phyloP scores from a whole-genome alignment of 2,888 invertebrate species.

The Ophioninae sp. region DNA sequence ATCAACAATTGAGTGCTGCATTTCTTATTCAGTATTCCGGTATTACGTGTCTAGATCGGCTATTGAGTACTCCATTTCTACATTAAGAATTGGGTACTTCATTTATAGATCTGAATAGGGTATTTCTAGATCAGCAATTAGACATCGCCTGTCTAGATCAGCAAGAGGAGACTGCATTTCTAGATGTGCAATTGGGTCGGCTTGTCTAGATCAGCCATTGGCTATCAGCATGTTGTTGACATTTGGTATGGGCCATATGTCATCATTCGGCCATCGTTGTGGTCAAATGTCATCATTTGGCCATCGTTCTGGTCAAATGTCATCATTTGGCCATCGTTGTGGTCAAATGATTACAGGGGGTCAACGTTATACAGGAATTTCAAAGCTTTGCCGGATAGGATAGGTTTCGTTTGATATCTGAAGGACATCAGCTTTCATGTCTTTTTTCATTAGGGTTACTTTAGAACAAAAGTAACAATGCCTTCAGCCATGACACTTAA shows the following conservation, averaged over 20 bases:
- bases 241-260: not conserved
- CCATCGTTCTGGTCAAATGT: too few relatives aligned
- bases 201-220: not conserved
- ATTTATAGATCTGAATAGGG: too few relatives aligned
- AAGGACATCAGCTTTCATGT: not conserved
- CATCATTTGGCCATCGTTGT: not conserved
- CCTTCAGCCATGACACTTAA: not conserved
- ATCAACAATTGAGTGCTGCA: not conserved
- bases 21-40: too few relatives aligned
- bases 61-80: not conserved
- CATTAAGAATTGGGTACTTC: not conserved
- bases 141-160: not conserved
- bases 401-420: not conserved
- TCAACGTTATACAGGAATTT: not conserved
- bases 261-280: not conserved
- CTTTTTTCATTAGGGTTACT: not conserved
- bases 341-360: not conserved
- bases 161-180: not conserved
- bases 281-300: too few relatives aligned
- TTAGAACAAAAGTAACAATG: not conserved
- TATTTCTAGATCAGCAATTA: not conserved
- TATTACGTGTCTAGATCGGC: not conserved
- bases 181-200: not conserved
- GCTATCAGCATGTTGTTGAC: not conserved
- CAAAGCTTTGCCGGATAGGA: not conserved